Evolutionary conservation across 1,140 invertebrate genomes (phyloP).

Genomic region (Pissodes strobi): DNA sequence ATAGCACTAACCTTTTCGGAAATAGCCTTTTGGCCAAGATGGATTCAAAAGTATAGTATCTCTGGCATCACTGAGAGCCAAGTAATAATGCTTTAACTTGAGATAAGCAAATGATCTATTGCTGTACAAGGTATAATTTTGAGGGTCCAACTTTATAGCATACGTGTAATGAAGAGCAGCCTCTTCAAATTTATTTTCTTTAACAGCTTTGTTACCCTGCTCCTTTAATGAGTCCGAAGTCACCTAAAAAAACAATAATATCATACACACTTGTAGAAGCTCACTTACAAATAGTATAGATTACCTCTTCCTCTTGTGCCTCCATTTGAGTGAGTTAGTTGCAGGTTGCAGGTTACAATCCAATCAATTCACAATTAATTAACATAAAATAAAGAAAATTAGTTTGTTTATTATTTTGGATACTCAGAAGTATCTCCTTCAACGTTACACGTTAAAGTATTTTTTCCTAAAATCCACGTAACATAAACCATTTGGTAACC

Average conservation of each 20-base stretch:
- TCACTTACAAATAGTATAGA: too few relatives aligned
- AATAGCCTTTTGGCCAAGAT: constrained; percentile 83
- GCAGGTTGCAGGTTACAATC: too few relatives aligned
- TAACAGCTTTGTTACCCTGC: constrained; percentile 76
- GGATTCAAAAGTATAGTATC: constrained; percentile 75
- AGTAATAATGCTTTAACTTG: constrained; percentile 75
- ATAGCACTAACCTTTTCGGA: constrained; percentile 69
- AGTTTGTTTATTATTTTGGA: too few relatives aligned
- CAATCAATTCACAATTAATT: too few relatives aligned
- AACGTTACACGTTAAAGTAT: too few relatives aligned
- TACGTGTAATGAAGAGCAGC: constrained; percentile 80
- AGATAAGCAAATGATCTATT: constrained; percentile 81
- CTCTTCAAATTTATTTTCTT: constrained; percentile 73
- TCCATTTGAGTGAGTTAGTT: too few relatives aligned
- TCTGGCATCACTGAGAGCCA: constrained; percentile 78
- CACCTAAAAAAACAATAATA: constrained; percentile 23
- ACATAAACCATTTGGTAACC: too few relatives aligned
- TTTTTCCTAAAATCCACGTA: too few relatives aligned
- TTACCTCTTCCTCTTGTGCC: too few relatives aligned
- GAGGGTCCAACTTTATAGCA: constrained; percentile 75
- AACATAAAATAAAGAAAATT: too few relatives aligned
- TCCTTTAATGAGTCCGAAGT: constrained; percentile 63
- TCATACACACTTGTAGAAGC: too few relatives aligned
- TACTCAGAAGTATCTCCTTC: too few relatives aligned
- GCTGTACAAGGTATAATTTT: constrained; percentile 74